phyloP scores from a whole-genome alignment of 2,888 invertebrate species.

The Nezara viridula region DNA sequence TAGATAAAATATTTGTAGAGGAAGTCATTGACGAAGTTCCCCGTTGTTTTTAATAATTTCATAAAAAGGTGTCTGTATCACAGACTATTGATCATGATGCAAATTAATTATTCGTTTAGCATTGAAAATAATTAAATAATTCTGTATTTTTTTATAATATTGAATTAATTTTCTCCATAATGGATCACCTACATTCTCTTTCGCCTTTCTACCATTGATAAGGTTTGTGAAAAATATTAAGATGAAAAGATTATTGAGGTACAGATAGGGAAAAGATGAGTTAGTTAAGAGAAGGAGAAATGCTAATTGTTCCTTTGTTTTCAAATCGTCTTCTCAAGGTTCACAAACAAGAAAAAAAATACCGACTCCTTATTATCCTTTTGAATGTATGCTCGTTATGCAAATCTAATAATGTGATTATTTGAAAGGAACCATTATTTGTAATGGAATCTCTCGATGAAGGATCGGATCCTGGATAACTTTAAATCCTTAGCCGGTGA shows the following conservation, averaged over 20 bases:
- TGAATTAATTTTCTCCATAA: not conserved
- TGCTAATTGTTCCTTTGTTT: not conserved
- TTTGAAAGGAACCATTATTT: not conserved
- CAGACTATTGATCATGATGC: too few relatives aligned
- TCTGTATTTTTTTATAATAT: too few relatives aligned
- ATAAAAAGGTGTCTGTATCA: too few relatives aligned
- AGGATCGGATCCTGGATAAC: not conserved
- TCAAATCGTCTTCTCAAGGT: not conserved
- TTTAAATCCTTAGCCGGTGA: too few relatives aligned
- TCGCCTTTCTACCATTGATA: not conserved
- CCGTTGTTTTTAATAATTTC: too few relatives aligned
- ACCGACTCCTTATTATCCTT: not conserved
- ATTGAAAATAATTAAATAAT: too few relatives aligned
- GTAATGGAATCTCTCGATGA: not conserved
- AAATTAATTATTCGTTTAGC: too few relatives aligned
- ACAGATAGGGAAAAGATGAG: not conserved
- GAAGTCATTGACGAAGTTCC: too few relatives aligned
- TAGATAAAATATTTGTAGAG: too few relatives aligned
- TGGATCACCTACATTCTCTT: not conserved
- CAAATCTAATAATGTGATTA: not conserved
- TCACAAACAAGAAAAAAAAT: constrained; percentile 2
- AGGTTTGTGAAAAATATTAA: not conserved
- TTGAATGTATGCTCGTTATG: not conserved
- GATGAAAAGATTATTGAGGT: not conserved
- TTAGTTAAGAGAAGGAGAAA: not conserved